Evolutionary conservation across 2,888 invertebrate species (phyloP).

Genomic region (Frankliniella fusca): DNA sequence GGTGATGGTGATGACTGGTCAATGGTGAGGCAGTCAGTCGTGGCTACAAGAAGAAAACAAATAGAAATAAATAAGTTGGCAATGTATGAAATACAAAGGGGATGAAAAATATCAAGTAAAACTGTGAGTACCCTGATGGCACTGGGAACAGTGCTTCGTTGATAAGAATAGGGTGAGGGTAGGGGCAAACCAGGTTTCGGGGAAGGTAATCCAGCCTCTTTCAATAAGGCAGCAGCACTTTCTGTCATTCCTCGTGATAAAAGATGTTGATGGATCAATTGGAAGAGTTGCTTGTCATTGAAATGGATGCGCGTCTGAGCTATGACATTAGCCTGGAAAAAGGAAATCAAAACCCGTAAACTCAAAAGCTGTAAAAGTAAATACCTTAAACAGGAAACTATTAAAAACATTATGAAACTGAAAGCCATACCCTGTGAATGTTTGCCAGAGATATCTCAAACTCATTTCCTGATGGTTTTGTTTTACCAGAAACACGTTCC

Average conservation of each 20-base stretch:
- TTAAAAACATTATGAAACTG: constrained; percentile 23
- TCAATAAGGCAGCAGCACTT: constrained; percentile 67
- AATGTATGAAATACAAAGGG: background rate
- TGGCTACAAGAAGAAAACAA: background rate
- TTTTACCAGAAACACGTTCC: constrained; percentile 85
- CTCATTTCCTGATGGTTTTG: constrained; percentile 71
- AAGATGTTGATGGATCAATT: constrained; percentile 86
- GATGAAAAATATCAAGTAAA: background rate
- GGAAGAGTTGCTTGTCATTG: constrained; percentile 87
- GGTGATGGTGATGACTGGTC: background rate
- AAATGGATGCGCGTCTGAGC: constrained; percentile 94
- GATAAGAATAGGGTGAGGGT: constrained; percentile 49
- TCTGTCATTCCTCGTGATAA: constrained; percentile 67
- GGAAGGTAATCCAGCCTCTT: constrained; percentile 69
- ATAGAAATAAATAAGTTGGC: background rate
- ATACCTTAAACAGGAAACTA: background rate
- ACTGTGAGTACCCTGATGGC: constrained; percentile 42
- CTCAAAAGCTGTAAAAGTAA: background rate
- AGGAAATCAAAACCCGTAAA: constrained; percentile 4
- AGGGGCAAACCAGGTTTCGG: constrained; percentile 47
- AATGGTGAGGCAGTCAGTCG: background rate
- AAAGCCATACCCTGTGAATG: constrained; percentile 67
- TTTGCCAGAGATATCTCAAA: constrained; percentile 83
- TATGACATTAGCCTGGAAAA: constrained; percentile 77
- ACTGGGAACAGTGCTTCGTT: constrained; percentile 41